These are phyloP conservation scores for Otocyon megalotis DNA, from an alignment of 2,113 vertebrate genomes.

Conservation along the genomic window DNA sequence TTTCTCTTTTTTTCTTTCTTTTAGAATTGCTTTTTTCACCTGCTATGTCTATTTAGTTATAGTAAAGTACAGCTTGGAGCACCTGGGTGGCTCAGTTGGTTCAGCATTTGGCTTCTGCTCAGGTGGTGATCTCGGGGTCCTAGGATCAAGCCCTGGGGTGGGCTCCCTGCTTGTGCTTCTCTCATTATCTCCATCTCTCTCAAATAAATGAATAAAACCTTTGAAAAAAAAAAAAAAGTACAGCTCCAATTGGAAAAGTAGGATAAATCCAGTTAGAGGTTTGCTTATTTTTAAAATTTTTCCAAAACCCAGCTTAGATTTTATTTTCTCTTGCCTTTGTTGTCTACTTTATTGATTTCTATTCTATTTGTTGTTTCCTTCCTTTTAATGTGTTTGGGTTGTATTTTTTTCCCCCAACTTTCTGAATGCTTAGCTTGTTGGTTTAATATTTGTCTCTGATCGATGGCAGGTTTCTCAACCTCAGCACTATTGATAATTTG, in stretches of 20 bases:
- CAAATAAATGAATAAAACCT: no score
- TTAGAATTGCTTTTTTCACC: constrained; percentile 30
- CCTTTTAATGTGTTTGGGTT: background rate
- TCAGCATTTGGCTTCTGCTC: no score
- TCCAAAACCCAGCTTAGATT: background rate
- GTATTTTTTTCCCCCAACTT: background rate
- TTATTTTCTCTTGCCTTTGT: background rate
- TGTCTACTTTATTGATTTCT: background rate
- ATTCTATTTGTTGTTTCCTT: background rate
- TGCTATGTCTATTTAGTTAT: constrained; percentile 13
- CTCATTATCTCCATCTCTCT: no score
- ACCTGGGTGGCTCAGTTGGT: no score
- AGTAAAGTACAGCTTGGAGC: background rate
- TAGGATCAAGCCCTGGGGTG: no score
- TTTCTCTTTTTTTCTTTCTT: background rate
- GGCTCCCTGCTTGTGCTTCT: no score
- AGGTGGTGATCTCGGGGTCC: no score
- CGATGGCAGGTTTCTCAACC: background rate
- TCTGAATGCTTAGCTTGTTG: constrained; percentile 14
- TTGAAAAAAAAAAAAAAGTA: background rate
- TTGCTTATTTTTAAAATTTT: constrained; percentile 29
- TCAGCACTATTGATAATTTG: background rate
- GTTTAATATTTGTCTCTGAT: constrained; percentile 1
- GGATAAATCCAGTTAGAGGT: background rate
- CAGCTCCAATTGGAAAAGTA: constrained; percentile 17